These are phyloP conservation scores for Hoplias malabaricus DNA, from an alignment of 2,113 vertebrate species.

Conservation along the genomic window DNA sequence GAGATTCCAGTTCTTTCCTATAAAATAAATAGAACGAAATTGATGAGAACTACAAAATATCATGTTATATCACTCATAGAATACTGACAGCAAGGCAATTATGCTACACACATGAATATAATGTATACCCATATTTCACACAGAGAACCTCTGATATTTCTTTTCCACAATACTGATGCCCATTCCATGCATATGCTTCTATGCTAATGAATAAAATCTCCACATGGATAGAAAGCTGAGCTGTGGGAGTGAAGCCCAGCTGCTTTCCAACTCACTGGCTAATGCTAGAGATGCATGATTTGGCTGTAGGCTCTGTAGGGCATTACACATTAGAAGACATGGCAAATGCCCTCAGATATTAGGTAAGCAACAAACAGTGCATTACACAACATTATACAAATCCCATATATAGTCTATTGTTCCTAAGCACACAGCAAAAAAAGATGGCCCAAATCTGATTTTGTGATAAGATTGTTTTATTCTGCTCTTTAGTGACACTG, in stretches of 20 bases:
- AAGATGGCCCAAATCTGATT: no score
- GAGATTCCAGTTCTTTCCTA: slow-evolving; percentile 88
- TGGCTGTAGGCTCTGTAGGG: slow-evolving; percentile 12
- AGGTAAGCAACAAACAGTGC: not conserved
- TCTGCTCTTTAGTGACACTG: no score
- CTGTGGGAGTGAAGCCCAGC: slow-evolving; percentile 8
- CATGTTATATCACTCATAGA: not conserved
- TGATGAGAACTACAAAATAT: not conserved
- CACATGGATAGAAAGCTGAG: slow-evolving; percentile 1
- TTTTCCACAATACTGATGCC: not conserved
- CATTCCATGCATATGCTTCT: slow-evolving; percentile 1
- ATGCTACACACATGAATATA: not conserved
- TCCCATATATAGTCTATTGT: not conserved
- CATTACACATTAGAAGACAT: not conserved
- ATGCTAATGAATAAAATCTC: slow-evolving; percentile 10
- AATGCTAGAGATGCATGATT: slow-evolving; percentile 16
- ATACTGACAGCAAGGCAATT: not conserved
- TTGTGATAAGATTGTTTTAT: no score
- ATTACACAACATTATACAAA: not conserved
- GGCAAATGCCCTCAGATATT: not conserved
- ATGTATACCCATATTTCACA: not conserved
- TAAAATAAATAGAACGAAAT: slow-evolving; percentile 56
- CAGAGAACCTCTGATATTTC: not conserved
- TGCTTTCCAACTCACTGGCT: slow-evolving; percentile 27
- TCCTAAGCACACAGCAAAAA: not conserved